Base-by-base conservation (phyloP, 1,140 invertebrate genomes). In the Eriosoma lanigerum region DNA sequence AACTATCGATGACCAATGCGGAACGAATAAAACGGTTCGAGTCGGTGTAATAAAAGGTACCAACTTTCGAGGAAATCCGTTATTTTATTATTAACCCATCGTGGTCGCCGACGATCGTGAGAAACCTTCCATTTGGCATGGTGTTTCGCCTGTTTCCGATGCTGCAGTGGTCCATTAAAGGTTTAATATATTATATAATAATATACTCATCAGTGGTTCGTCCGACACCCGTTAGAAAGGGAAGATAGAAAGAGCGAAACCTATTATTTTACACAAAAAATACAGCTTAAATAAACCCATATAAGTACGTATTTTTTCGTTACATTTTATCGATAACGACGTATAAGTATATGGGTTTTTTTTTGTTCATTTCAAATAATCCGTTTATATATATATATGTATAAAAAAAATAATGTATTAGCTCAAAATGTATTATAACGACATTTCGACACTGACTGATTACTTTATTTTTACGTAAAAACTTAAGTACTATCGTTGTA, bases 21-120 rank as follows among this genome's bases (percentile, higher is more conserved):
- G 17, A 13, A 10, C 9, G 15, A 29, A 24, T 19, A 3, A n/a
- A 66, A 5, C 24, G 12, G 21, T 24, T 5, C n/a, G n/a, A 68
- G 46, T 46, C 38, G n/a, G n/a, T 12, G 12, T 21, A 46, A 68
- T 68, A 68, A 68, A 68, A 24, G 64, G 64, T 48, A 24, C 21
- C 24, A 17, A 24, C 24, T 29, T 70, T 24, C 46, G 46, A 48
- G 68, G 46, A 75, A 60, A 60, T 58, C 54, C 52, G 56, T 60
- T 60, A 29, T 58, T 78, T 60, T 60, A 60, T 78, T 75, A 75
- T 75, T 75, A 29, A 75, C 29, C 38, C 73, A 6, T 1, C 21
- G 21, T 26, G 32, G 32, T 13, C 10, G 70, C 19, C 21, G 17
- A 78, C 60, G 60, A 26, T 46, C 73, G 73, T 78, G 73, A 78